phyloP scores from a whole-genome alignment of 1,140 invertebrate species.

The Alviniconcha marisindica region DNA sequence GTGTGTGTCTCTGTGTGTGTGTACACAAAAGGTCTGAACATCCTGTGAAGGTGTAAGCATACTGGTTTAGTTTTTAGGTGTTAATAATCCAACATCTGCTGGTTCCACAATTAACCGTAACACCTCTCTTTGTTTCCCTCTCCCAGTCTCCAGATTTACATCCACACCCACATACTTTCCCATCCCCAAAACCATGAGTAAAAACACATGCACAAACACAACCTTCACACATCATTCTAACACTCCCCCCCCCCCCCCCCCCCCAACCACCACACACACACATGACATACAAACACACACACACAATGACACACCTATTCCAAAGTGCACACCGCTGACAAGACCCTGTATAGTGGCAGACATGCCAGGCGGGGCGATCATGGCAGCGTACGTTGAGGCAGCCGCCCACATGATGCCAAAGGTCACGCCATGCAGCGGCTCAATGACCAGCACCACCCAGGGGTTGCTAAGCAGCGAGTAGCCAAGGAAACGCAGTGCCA shows the following conservation, averaged over 20 bases:
- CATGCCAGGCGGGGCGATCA: conserved; percentile 52
- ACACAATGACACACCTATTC: conserved; percentile 44
- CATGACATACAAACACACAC: conserved; percentile 4
- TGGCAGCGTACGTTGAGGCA: conserved; percentile 44
- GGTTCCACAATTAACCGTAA: too few relatives aligned
- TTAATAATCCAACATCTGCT: too few relatives aligned
- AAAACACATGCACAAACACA: not conserved
- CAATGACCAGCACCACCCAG: conserved; percentile 89
- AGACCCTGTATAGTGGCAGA: conserved; percentile 49
- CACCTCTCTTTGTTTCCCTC: too few relatives aligned
- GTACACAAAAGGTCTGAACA: too few relatives aligned
- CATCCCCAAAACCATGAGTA: not conserved
- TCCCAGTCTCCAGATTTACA: too few relatives aligned
- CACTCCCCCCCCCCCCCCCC: too few relatives aligned
- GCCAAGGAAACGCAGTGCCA: conserved; percentile 85
- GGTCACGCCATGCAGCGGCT: conserved; percentile 90
- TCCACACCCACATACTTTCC: too few relatives aligned
- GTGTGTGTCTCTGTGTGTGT: too few relatives aligned
- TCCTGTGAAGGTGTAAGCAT: too few relatives aligned
- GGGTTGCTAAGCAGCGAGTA: conserved; percentile 87
- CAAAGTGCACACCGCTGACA: conserved; percentile 50
- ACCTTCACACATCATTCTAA: not conserved
- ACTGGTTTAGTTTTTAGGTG: too few relatives aligned
- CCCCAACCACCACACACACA: not conserved
- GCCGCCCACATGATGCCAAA: conserved; percentile 92